These are phyloP conservation scores for Vanacampus margaritifer DNA, from an alignment of 2,113 vertebrate species.

Conservation along the genomic window DNA sequence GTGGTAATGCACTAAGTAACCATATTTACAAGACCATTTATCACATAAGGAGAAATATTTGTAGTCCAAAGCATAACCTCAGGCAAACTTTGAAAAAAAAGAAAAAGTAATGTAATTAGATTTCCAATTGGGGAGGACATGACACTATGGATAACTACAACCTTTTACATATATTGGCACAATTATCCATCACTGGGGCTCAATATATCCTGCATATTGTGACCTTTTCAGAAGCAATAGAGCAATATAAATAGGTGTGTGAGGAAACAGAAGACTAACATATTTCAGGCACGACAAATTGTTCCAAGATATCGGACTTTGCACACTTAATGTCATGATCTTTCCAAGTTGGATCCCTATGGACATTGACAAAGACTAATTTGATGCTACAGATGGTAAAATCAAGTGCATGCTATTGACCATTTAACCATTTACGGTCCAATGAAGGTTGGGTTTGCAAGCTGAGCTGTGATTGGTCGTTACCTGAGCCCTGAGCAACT, in stretches of 20 bases:
- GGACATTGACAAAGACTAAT: slow-evolving; percentile 59
- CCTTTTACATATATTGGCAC: slow-evolving; percentile 29
- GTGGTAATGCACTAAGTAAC: background rate
- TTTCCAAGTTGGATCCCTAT: slow-evolving; percentile 48
- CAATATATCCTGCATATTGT: slow-evolving; percentile 33
- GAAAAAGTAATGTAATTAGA: slow-evolving; percentile 10
- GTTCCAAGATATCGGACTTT: slow-evolving; percentile 36
- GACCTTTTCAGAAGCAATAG: slow-evolving; percentile 50
- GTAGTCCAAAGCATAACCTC: slow-evolving; percentile 23
- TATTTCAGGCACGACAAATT: slow-evolving; percentile 44
- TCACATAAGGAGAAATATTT: too few relatives aligned
- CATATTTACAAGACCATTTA: slow-evolving; percentile 15
- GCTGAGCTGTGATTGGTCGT: too few relatives aligned
- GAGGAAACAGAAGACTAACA: slow-evolving; percentile 29
- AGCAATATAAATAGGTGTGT: slow-evolving; percentile 23
- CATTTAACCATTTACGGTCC: too few relatives aligned
- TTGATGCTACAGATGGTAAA: slow-evolving; percentile 53
- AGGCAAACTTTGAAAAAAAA: slow-evolving; percentile 25
- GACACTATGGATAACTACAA: slow-evolving; percentile 22
- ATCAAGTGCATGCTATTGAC: slow-evolving; percentile 59
- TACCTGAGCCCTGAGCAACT: too few relatives aligned
- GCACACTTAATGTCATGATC: slow-evolving; percentile 51
- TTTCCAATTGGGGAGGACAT: slow-evolving; percentile 4
- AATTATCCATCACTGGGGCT: slow-evolving; percentile 40
- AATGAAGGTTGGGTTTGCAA: too few relatives aligned